Evolutionary conservation across 2,113 vertebrate genomes (phyloP).

Genomic region (Noctilio leporinus): DNA sequence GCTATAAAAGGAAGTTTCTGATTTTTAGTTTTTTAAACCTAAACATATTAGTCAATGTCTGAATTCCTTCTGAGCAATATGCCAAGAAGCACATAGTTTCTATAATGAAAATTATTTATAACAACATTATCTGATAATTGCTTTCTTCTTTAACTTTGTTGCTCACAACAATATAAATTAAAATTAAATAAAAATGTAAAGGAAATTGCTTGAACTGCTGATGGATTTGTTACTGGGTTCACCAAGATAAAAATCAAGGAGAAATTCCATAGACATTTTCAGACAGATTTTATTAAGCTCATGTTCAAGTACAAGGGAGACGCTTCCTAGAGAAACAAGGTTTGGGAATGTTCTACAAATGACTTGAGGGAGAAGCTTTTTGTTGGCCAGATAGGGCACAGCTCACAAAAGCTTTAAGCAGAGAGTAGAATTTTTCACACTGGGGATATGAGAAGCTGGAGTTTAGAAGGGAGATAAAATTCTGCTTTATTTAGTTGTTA

Average conservation of each 20-base stretch:
- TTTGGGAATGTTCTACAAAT: no score
- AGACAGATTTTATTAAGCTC: no score
- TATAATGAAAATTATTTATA: not conserved
- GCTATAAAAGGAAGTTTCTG: not conserved
- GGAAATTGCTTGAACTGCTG: not conserved
- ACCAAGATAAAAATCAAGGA: no score
- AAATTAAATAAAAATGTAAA: not conserved
- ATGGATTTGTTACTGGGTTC: not conserved
- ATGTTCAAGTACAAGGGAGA: no score
- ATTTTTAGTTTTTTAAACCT: not conserved
- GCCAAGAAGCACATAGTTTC: not conserved
- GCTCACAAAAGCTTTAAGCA: not conserved
- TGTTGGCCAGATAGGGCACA: not conserved
- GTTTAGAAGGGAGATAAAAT: not conserved
- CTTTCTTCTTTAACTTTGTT: not conserved
- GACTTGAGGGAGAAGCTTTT: not conserved
- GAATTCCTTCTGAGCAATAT: not conserved
- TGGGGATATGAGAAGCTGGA: not conserved
- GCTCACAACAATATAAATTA: not conserved
- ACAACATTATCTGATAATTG: not conserved
- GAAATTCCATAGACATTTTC: no score
- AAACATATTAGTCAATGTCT: not conserved
- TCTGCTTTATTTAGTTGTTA: not conserved
- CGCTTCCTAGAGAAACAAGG: no score
- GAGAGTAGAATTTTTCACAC: not conserved